Evolutionary conservation across 2,113 vertebrate species (phyloP).

Genomic region (Pelusios castaneus): DNA sequence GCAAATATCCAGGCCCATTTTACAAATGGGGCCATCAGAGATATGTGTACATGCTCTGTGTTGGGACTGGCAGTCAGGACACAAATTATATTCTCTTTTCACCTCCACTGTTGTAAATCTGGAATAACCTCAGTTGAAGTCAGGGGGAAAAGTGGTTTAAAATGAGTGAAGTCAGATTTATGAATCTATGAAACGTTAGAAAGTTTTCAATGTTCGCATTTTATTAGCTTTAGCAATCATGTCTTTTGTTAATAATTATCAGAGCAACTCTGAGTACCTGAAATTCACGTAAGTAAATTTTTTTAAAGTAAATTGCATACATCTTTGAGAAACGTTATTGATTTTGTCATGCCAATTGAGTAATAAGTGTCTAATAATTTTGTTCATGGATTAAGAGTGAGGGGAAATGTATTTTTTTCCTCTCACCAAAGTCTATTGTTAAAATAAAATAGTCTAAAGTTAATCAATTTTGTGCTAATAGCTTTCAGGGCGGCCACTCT

Average conservation of each 20-base stretch:
- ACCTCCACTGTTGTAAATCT: rapidly evolving
- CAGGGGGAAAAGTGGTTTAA: not conserved
- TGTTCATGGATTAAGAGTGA: constrained; percentile 21
- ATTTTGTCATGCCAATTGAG: constrained; percentile 25
- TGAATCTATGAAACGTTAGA: not conserved
- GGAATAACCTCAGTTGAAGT: not conserved
- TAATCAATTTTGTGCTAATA: constrained; percentile 61
- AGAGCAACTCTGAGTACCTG: not conserved
- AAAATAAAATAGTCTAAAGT: constrained; percentile 35
- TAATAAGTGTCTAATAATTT: constrained; percentile 52
- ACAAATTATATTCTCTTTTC: rapidly evolving
- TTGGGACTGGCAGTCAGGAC: not conserved
- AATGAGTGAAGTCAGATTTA: not conserved
- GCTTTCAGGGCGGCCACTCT: not conserved
- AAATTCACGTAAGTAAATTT: not conserved
- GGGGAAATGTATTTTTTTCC: constrained; percentile 26
- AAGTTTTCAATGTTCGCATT: not conserved
- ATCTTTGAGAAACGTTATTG: constrained; percentile 31
- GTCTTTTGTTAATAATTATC: not conserved
- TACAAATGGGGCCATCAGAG: not conserved
- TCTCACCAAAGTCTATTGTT: constrained; percentile 37
- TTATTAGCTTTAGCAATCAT: not conserved
- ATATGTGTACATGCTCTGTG: not conserved
- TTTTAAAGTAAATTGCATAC: constrained; percentile 25
- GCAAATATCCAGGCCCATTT: not conserved